These are phyloP conservation scores for Lysiphlebus fabarum DNA, from an alignment of 1,140 invertebrate species.

Conservation along the genomic window DNA sequence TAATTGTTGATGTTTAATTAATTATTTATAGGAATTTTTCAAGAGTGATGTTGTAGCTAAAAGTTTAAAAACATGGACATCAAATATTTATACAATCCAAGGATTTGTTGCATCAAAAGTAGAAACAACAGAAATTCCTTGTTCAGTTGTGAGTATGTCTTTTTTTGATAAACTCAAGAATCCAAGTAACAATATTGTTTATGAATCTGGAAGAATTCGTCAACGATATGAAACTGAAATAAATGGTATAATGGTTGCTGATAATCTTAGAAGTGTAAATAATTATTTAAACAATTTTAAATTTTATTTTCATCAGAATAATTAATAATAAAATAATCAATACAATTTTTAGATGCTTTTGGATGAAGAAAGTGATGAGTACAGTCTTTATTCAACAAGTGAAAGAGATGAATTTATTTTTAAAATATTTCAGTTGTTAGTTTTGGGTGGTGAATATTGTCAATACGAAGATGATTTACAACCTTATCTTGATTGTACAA, in stretches of 20 bases:
- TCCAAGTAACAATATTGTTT: slow-evolving; percentile 51
- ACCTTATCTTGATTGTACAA: slow-evolving; percentile 60
- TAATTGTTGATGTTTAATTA: too few relatives aligned
- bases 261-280: slow-evolving; percentile 58
- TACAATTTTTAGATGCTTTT: slow-evolving; percentile 53
- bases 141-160: slow-evolving; percentile 56
- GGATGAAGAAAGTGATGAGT: slow-evolving; percentile 55
- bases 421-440: slow-evolving; percentile 59
- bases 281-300: slow-evolving; percentile 13
- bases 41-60: slow-evolving; percentile 38
- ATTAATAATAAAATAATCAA: too few relatives aligned
- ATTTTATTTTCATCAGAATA: too few relatives aligned
- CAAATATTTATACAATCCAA: slow-evolving; percentile 27
- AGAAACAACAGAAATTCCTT: slow-evolving; percentile 53
- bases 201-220: slow-evolving; percentile 51
- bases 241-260: slow-evolving; percentile 56
- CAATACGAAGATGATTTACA: slow-evolving; percentile 62
- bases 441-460: slow-evolving; percentile 61
- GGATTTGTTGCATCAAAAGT: slow-evolving; percentile 36
- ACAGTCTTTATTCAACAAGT: slow-evolving; percentile 49
- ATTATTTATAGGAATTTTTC: slow-evolving; percentile 45
- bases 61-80: slow-evolving; percentile 34
- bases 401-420: slow-evolving; percentile 63
- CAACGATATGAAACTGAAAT: slow-evolving; percentile 59
- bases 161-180: slow-evolving; percentile 62